Evolutionary conservation across 1,140 invertebrate species (phyloP), one percentile per base, ranked within the genome.

Genomic region (Hestina assimilis): DNA sequence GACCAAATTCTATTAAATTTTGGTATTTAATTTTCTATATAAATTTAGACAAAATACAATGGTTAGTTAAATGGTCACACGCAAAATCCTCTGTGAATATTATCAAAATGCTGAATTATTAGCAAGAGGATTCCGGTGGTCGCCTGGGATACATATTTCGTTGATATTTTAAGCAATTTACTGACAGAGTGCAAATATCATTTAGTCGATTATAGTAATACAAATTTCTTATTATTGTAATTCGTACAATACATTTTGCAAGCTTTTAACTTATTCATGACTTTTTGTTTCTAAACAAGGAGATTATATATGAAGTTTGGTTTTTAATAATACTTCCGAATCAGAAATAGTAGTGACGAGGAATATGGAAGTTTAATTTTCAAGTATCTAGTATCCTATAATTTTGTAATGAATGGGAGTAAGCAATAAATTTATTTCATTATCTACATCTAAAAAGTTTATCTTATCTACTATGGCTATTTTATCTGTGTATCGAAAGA

Each of bases 1-100:
- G 79, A 85, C 81, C 80, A 84, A 85, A 81, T 83, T 77, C 72
- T 81, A 77, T 81, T 71, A 68, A 72, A 66, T 75, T 75, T 75
- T 75, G 75, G 79, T 84, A 75, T 68, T 81, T 73, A 73, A 81
- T 72, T 79, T 78, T 69, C 77, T 75, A 76, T 75, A 79, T 76
- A 71, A 79, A 77, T 80, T 81, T 75, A 76, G 79, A 84, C 75
- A 76, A 82, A 82, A 76, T 76, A 80, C 75, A 75, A 66, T 65
- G 70, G 60, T 73, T 65, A 69, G 60, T 73, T 78, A 72, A 58
- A 66, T 70, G 62, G 66, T 72, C 64, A 72, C 70, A 56, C 55
- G 58, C 58, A 65, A 57, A 65, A 77, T 77, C 73, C 55, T 65
- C 64, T 66, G 35, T 31, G 24, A 29, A 59, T 52, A 47, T 48